Base-by-base conservation (phyloP, 2,113 vertebrate species). In the Scomber japonicus region DNA sequence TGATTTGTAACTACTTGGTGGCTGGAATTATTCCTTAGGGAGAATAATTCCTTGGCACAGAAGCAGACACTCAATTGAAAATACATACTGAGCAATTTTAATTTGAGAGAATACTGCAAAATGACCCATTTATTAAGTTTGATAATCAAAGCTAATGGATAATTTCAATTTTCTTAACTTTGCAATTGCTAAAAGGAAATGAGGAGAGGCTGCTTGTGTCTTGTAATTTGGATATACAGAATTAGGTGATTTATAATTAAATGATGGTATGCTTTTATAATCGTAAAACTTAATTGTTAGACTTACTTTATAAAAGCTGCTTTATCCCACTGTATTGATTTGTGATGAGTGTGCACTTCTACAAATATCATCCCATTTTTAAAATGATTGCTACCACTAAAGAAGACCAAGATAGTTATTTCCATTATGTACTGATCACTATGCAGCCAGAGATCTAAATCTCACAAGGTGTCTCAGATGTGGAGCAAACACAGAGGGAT, bases 1-100 rank as follows among this genome's bases (percentile, higher is more conserved):
- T 94, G 92, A 94, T 94, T 94, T 94, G 92, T 92, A 91, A 89
- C 90, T 86, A 65, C 89, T 91, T 87, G 84, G 84, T 89, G 84
- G 75, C 85, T 76, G 68, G 75, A 91, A 90, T 84, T 63, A 92
- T 91, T 92, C 91, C 90, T 83, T 8, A 1, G 90, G 87, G 90
- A 75, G 72, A 88, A 88, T 91, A 90, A 85, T 79, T 93, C 83
- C 69, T 88, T 90, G 91, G 93, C 90, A 86, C 78, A 35, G 80
- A 64, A 75, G 80, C 68, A 70, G 83, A 76, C 78, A 72, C 85
- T 89, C 82, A 59, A 65, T 68, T 89, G 87, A 83, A 93, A 92
- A 93, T 87, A 93, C 89, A 90, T 79, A 90, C 73, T 82, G 80
- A 78, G 90, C 92, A 90, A 86, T 93, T 92, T 90, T 90, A 80